Evolutionary conservation across 2,888 invertebrate genomes (phyloP), one percentile per base, ranked within the genome.

Genomic region (Agrotis clavis): DNA sequence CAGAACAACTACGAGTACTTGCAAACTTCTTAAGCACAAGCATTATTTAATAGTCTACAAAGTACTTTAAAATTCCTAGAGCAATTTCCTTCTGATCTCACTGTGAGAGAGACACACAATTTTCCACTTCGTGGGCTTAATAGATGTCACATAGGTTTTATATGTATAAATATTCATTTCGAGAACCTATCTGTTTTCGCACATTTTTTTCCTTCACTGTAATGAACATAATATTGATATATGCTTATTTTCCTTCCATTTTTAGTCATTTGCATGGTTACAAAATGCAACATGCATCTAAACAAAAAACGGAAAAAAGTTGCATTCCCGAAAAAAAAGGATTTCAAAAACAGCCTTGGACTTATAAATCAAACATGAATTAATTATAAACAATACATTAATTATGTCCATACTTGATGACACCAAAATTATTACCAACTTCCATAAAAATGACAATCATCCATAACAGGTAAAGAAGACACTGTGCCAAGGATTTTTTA

Each of bases 401-500:
- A 50, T 47, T 25, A 18, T 35, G 25, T 0, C 60, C 72, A 47
- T 21, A 59, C 2, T 13, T 18, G 35, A 16, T 48, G 6, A 41
- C 16, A 62, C 50, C 30, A 66, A 61, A 61, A 5, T 41, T 13
- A 61, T 45, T 64, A 0, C n/a, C n/a, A n/a, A n/a, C 13, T 35
- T 50, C 25, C 64, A 48, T 68, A 56, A 30, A 64, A 16, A 53
- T 14, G 53, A 11, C 2, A 11, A 16, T 30, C 4, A n/a, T 53
- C 83, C 70, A 21, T 71, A 76, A 6, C 9, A n/a, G 63, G n/a
- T 41, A 45, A 64, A 45, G 30, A 65, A 57, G 65, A 35, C 19
- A 70, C 35, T 25, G 13, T 79, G 83, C 70, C 81, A 82, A 82
- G 81, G 81, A 2, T 50, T 19, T 30, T 65, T 25, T 56, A 70